These are phyloP conservation scores for Aurelia coerulea DNA, from an alignment of 30 jellyfish, hydroid and myxozoan genomes.

Conservation along the genomic window DNA sequence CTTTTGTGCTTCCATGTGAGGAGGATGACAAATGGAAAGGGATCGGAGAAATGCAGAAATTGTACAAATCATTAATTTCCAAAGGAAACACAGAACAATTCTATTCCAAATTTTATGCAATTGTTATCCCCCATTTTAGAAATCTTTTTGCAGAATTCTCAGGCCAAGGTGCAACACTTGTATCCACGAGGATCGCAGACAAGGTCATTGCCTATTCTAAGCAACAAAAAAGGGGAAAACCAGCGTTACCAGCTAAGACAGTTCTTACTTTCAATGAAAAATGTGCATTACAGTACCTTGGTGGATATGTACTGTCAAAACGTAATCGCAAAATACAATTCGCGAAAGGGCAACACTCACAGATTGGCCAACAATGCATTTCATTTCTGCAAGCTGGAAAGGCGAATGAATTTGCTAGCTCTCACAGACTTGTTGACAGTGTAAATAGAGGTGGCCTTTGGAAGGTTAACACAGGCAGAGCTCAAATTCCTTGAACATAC, in stretches of 20 bases:
- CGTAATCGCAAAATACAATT: constrained; percentile 12
- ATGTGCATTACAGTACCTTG: neutral
- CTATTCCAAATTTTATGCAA: neutral
- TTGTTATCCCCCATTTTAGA: constrained; percentile 2
- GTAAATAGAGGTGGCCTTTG: constrained; percentile 42
- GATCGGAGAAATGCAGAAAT: neutral
- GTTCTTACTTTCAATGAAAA: neutral
- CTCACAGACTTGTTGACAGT: constrained; percentile 36
- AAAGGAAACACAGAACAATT: neutral
- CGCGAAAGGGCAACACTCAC: constrained; percentile 5
- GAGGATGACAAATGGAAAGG: constrained; percentile 7
- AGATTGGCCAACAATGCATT: constrained; percentile 16
- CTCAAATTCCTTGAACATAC: constrained; percentile 24
- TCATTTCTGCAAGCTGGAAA: constrained; percentile 23
- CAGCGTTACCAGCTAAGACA: neutral
- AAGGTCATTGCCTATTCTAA: neutral
- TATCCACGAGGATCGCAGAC: neutral
- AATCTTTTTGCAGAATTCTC: neutral
- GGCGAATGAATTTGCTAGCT: constrained; percentile 9
- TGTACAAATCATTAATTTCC: neutral
- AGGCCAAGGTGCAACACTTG: constrained; percentile 11
- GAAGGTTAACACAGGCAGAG: constrained; percentile 34
- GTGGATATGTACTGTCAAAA: constrained; percentile 3
- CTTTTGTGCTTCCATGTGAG: neutral
- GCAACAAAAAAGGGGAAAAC: neutral